These are phyloP conservation scores for Troides oblongomaculatus DNA, from an alignment of 2,888 invertebrate genomes.

Conservation along the genomic window DNA sequence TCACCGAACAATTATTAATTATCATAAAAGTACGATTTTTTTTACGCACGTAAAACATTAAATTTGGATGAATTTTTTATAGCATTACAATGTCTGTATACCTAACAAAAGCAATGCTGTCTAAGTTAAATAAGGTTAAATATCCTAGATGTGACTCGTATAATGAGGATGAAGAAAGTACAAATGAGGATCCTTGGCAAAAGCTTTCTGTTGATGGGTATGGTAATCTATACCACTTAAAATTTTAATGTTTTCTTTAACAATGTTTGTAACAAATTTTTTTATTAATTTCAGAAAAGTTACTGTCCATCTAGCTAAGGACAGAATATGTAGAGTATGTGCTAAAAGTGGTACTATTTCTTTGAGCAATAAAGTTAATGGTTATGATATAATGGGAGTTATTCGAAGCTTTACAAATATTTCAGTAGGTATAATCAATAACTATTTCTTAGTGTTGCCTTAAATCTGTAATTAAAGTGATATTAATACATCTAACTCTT, in stretches of 20 bases:
- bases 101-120: slow-evolving; percentile 65
- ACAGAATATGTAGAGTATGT: slow-evolving; percentile 69
- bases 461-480: too few species aligned
- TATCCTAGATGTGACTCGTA: slow-evolving; percentile 43
- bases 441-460: slow-evolving; percentile 7
- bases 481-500: too few species aligned
- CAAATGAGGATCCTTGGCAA: slow-evolving; percentile 61
- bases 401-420: slow-evolving; percentile 64
- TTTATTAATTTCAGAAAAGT: slow-evolving; percentile 48
- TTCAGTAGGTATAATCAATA: slow-evolving; percentile 50
- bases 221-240: neutral
- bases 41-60: neutral
- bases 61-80: neutral
- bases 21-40: neutral
- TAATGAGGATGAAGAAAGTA: slow-evolving; percentile 44
- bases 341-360: slow-evolving; percentile 62
- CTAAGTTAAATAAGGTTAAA: slow-evolving; percentile 56
- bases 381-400: slow-evolving; percentile 61
- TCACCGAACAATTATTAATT: neutral
- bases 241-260: neutral
- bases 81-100: slow-evolving; percentile 59
- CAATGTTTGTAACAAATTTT: slow-evolving; percentile 26
- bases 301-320: slow-evolving; percentile 51
- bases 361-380: slow-evolving; percentile 59
- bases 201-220: slow-evolving; percentile 54